Percentiles rank a stretch among this genome's conserved stretches.
phyloP scores from a whole-genome alignment of 2,113 vertebrate genomes.

The Gobiocypris rarus region DNA sequence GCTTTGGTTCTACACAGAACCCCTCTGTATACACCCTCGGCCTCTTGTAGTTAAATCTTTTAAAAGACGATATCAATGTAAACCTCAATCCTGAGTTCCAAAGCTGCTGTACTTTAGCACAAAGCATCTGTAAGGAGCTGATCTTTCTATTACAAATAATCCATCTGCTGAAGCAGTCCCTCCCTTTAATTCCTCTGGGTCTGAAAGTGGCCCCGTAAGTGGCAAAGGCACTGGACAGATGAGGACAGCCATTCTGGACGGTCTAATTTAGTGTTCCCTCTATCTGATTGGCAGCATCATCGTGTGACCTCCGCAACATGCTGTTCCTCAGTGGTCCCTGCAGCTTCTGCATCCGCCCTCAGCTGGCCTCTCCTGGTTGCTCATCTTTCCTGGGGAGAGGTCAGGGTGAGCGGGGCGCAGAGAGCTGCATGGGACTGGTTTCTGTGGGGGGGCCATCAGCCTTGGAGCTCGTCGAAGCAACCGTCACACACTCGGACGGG shows the following conservation, averaged over 20 bases:
- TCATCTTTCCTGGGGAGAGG: conserved; percentile 52
- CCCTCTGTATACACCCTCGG: not conserved
- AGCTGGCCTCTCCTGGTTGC: not conserved
- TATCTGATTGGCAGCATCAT: not conserved
- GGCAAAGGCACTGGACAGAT: conserved; percentile 79
- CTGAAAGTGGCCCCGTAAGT: conserved; percentile 60
- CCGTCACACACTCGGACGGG: conserved; percentile 93
- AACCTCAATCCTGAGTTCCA: conserved; percentile 3
- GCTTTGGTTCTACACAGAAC: conserved; percentile 35
- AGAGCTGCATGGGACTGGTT: conserved; percentile 17
- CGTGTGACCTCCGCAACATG: conserved; percentile 11
- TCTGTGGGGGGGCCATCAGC: conserved; percentile 69
- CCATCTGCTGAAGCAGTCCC: conserved; percentile 11
- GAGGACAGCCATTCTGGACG: conserved; percentile 56
- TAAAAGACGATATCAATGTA: not conserved
- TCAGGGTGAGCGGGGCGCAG: not conserved
- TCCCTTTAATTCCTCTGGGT: conserved; percentile 64
- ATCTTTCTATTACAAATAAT: conserved; percentile 18
- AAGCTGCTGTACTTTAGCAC: conserved; percentile 3
- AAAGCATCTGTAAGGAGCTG: not conserved
- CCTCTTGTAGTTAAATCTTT: not conserved
- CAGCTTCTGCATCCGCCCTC: not conserved
- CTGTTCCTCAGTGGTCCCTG: conserved; percentile 6
- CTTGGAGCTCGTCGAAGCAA: conserved; percentile 94
- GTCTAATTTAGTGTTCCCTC: conserved; percentile 19